Base-by-base conservation (phyloP, 1,140 invertebrate species). In the Lordiphosa clarofinis region DNA sequence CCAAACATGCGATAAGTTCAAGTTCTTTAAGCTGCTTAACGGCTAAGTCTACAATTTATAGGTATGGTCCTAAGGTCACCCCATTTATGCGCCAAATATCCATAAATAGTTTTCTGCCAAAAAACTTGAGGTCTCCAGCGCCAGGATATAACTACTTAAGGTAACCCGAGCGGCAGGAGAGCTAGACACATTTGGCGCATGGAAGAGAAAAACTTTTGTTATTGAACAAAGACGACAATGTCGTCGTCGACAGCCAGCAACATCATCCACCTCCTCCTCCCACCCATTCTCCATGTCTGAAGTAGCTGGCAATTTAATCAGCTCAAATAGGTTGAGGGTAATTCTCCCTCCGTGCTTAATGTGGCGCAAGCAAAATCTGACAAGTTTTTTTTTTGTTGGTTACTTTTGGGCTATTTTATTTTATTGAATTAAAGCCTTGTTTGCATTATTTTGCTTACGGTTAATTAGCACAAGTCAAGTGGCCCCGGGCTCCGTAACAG, bases 151-250 rank as follows among this genome's bases (percentile, higher is more conserved):
- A 48, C 55, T 43, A 56, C 55, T 52, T 48, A 65, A 40, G 64
- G 65, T 44, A 56, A 47, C 47, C 47, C 49, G 6, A 61, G 52
- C 46, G 56, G 42, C 46, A 52, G 54, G 44, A 50, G 54, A 56
- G 72, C 75, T 81, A 81, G 75, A 81, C 75, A 81, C 78, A 81
- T 81, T 81, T 76, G 76, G 67, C 78, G 82, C 82, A 82, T 76
- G 76, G 67, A 35, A 50, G 35, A 8, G 42, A 63, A 60, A 68
- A 79, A 70, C 35, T 52, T 69, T 66, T 53, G 35, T 37, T 56
- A 48, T 58, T 62, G 74, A 81, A 82, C 75, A 79, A 79, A 75
- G 66, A 61, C 44, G 28, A 31, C 28, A 31, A 31, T 31, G 28
- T 31, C 7, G 28, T 31, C 7, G 60, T 55, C 54, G 47, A 44